Percentiles rank a stretch among this genome's conserved stretches.
phyloP scores from a whole-genome alignment of 2,888 invertebrate genomes.

The Macrophya alboannulata region DNA sequence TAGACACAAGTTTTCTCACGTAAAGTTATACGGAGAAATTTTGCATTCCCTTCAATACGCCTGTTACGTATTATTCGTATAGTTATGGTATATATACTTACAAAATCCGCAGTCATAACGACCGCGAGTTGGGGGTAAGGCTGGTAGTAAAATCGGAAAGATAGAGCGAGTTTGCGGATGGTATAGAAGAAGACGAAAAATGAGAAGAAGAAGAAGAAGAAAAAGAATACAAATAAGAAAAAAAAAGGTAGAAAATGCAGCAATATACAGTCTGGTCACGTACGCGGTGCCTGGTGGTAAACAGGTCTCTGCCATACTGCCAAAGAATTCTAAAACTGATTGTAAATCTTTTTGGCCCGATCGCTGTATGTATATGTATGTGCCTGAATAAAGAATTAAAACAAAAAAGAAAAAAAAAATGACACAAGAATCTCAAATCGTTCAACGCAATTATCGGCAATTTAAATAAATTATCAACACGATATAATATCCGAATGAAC shows the following conservation, averaged over 20 bases:
- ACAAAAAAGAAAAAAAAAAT: neutral
- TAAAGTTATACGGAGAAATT: neutral
- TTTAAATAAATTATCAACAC: neutral
- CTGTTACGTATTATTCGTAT: conserved; percentile 19
- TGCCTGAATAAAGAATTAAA: neutral
- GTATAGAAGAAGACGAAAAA: neutral
- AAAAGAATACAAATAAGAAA: neutral
- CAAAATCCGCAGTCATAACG: conserved; percentile 32
- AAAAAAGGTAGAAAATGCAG: conserved; percentile 10
- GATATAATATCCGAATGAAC: no score
- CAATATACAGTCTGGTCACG: conserved; percentile 41
- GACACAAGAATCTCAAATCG: neutral
- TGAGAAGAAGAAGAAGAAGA: conserved; percentile 15
- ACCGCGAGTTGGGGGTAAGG: neutral
- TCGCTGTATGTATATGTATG: neutral
- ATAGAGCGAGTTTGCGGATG: neutral
- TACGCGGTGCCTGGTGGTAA: conserved; percentile 40
- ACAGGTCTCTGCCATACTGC: conserved; percentile 29
- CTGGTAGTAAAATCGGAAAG: neutral
- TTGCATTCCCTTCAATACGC: neutral
- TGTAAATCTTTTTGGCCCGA: conserved; percentile 16
- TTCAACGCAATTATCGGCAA: neutral
- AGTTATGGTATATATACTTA: neutral
- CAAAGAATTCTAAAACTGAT: conserved; percentile 21
- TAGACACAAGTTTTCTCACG: no score